Base-by-base conservation (phyloP, 2,113 vertebrate species). In the Gadus chalcogrammus region DNA sequence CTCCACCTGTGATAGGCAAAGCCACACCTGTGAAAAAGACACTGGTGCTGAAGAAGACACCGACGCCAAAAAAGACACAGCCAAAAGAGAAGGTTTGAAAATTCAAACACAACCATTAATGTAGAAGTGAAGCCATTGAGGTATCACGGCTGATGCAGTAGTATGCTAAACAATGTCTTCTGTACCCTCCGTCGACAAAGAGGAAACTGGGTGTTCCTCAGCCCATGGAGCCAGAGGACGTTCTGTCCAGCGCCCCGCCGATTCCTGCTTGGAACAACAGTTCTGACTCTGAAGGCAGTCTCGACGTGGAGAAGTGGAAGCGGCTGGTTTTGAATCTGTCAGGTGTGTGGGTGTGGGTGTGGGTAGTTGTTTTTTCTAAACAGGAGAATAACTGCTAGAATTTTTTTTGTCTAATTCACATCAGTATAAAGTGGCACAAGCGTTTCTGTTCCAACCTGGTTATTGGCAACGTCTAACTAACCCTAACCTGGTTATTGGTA, bases 271-370 rank as follows among this genome's bases (percentile, higher is more conserved):
- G 68, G 62, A 82, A 58, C 31, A 77, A 80, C 1, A 78, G 86
- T 62, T 92, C 91, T 0, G 92, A 92, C 79, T 92, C 92, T 11
- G 92, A 92, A 82, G 89, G 89, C 85, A 91, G 91, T 76, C 84
- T 93, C 75, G 92, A 93, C 28, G 69, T 91, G 0, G 91, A 93
- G 69, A 93, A 93, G 75, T 93, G 92, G 91, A 93, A 80, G 79
- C 88, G 70, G 24, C 59, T 86, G 58, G 38, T 79, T 0, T n/a
- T 79, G 27, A 31, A 89, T 53, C 75, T 91, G 67, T 86, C 91
- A 67, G 90, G 91, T 72, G 59, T 7, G 38, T 24, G 22, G 8
- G 42, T 48, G 42, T 48, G 42, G 8, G 9, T 48, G 42, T 48
- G 42, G 1, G 42, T 35, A 1, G 20, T 20, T 20, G 20, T 31